phyloP scores from a whole-genome alignment of 2,113 vertebrate genomes.

The Myotis davidii region DNA sequence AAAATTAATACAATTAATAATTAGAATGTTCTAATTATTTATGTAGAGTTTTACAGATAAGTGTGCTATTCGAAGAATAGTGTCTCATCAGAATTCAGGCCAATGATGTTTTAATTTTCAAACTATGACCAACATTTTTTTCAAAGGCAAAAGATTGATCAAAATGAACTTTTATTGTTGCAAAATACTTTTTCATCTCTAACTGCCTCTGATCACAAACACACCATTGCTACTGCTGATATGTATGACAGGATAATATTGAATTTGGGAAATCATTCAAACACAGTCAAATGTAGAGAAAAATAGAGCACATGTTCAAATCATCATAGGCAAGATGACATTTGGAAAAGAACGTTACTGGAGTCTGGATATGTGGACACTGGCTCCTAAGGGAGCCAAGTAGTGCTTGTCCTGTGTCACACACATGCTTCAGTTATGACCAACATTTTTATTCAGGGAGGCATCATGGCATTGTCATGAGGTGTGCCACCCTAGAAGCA shows the following conservation, averaged over 20 bases:
- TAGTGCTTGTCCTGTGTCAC: neutral
- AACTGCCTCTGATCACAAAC: neutral
- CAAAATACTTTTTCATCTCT: neutral
- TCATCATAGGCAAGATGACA: neutral
- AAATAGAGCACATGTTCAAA: neutral
- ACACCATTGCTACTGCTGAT: neutral
- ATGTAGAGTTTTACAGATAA: too few species aligned
- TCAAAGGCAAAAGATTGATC: too few species aligned
- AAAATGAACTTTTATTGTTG: slow-evolving; percentile 10
- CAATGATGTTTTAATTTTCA: too few species aligned
- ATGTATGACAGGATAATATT: neutral
- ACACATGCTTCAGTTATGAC: neutral
- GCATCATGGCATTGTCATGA: fast-evolving
- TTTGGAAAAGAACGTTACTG: neutral
- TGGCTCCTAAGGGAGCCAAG: neutral
- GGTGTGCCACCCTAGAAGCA: neutral
- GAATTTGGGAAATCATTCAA: neutral
- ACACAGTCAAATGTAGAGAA: neutral
- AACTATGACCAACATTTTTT: too few species aligned
- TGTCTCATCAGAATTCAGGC: too few species aligned
- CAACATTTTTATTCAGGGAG: neutral
- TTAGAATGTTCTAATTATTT: too few species aligned
- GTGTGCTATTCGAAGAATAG: too few species aligned
- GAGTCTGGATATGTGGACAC: neutral
- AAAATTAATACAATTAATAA: too few species aligned